Conservation (phyloP, 2,888 invertebrate species). For the Tachina fera region DNA sequence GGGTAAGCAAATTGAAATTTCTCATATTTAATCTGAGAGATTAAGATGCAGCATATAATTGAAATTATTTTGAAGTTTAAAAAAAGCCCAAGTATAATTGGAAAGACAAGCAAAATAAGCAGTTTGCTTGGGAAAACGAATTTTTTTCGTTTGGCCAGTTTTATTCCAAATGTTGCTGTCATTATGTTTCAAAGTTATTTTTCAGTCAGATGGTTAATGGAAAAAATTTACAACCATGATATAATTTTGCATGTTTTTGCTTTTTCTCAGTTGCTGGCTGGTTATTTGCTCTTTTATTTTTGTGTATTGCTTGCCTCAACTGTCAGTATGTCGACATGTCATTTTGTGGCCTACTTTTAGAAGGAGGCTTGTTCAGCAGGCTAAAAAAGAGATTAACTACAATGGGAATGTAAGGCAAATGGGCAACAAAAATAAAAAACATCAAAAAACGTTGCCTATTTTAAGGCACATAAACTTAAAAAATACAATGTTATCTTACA, state of each 20-base stretch:
- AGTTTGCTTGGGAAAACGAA: not conserved
- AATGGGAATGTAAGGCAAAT: slow-evolving; percentile 10
- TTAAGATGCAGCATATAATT: slow-evolving; percentile 45
- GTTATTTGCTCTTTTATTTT: slow-evolving; percentile 42
- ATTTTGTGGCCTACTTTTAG: slow-evolving; percentile 70
- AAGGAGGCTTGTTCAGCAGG: slow-evolving; percentile 34
- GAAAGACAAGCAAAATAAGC: not conserved
- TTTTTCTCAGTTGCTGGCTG: slow-evolving; percentile 3
- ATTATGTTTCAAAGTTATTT: slow-evolving; percentile 37
- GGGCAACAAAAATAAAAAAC: not conserved
- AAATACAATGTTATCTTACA: slow-evolving; percentile 6
- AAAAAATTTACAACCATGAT: slow-evolving; percentile 45
- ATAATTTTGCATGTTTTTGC: slow-evolving; percentile 36
- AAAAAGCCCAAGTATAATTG: slow-evolving; percentile 4
- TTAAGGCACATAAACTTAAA: slow-evolving; percentile 61
- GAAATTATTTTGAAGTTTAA: slow-evolving; percentile 33
- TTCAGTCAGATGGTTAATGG: slow-evolving; percentile 51
- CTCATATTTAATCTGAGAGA: slow-evolving; percentile 60
- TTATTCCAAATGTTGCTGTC: slow-evolving; percentile 1
- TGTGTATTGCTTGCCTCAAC: slow-evolving; percentile 55
- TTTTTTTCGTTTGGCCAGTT: not conserved
- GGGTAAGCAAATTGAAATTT: slow-evolving; percentile 65
- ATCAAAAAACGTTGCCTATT: slow-evolving; percentile 39
- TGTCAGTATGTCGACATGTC: slow-evolving; percentile 70
- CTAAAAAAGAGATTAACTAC: slow-evolving; percentile 36